Evolutionary conservation across 92 coral and sea anemone genomes (phyloP).

Genomic region (Parazoanthus swiftii): DNA sequence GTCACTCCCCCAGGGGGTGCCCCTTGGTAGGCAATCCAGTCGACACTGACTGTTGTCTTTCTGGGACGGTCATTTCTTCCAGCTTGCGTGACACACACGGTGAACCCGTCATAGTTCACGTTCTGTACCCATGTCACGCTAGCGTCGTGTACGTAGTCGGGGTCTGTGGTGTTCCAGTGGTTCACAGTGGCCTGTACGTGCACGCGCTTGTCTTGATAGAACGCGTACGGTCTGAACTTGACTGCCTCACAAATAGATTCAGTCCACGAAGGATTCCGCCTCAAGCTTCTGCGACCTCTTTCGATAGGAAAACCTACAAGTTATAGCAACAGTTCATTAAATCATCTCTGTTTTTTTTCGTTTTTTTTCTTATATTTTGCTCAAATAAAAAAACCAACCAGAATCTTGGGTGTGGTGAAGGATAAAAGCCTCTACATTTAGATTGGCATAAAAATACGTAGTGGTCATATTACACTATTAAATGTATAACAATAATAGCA

Average conservation of each 20-base stretch:
- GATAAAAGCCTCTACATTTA: no score
- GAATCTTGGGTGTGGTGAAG: no score
- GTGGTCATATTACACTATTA: no score
- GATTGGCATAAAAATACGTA: no score
- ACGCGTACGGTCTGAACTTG: constrained; percentile 43
- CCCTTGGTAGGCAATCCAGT: constrained; percentile 56
- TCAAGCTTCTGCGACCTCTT: constrained; percentile 41
- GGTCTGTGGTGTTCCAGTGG: constrained; percentile 33
- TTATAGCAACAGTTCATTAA: no score
- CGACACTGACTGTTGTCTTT: constrained; percentile 16
- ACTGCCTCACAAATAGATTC: constrained; percentile 34
- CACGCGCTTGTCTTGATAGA: constrained; percentile 48
- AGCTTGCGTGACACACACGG: constrained; percentile 37
- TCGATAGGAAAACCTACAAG: constrained; percentile 47
- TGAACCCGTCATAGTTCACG: constrained; percentile 34
- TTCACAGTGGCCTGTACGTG: constrained; percentile 51
- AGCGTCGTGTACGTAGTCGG: constrained; percentile 41
- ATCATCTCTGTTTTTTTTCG: no score
- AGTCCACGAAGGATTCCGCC: constrained; percentile 22
- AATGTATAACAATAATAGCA: no score
- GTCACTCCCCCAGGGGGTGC: constrained; percentile 48
- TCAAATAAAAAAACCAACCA: no score
- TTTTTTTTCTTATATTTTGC: no score
- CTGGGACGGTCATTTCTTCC: constrained; percentile 44
- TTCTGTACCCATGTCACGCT: constrained; percentile 47